Evolutionary conservation across 2,888 invertebrate genomes (phyloP).

Genomic region (Polylopha cassiicola): DNA sequence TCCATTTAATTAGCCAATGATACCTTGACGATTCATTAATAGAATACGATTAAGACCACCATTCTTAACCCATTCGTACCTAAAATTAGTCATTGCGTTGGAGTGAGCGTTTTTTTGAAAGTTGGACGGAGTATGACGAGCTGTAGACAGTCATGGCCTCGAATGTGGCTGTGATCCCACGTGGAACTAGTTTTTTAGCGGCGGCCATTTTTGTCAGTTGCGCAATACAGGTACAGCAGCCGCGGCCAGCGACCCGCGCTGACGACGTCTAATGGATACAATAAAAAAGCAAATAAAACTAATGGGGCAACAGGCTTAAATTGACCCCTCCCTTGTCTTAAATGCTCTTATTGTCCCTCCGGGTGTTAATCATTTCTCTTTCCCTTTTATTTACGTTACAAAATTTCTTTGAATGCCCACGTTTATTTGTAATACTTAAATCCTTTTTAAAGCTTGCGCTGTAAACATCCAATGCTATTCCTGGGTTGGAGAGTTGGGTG

Average conservation of each 20-base stretch:
- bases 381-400: slow-evolving; percentile 13
- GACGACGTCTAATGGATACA: slow-evolving; percentile 47
- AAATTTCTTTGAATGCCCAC: slow-evolving; percentile 16
- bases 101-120: slow-evolving; percentile 13
- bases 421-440: slow-evolving; percentile 6
- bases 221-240: slow-evolving; percentile 54
- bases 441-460: slow-evolving; percentile 9
- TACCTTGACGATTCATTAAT: too few species aligned
- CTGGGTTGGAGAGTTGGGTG: slow-evolving; percentile 1
- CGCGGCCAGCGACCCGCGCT: slow-evolving; percentile 58
- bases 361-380: slow-evolving; percentile 19
- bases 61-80: too few species aligned
- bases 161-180: slow-evolving; percentile 46
- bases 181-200: slow-evolving; percentile 71
- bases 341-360: slow-evolving; percentile 17
- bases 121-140: slow-evolving; percentile 19
- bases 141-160: slow-evolving; percentile 25
- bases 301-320: slow-evolving; percentile 47
- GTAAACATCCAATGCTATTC: slow-evolving; percentile 2
- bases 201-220: slow-evolving; percentile 60
- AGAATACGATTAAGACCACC: too few species aligned
- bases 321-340: slow-evolving; percentile 29
- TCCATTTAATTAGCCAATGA: slow-evolving; percentile 21
- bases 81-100: too few species aligned
- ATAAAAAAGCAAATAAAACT: slow-evolving; percentile 66